Evolutionary conservation across 2,888 invertebrate genomes (phyloP), one percentile per base, ranked within the genome.

Genomic region (Cheiracanthium punctorium): DNA sequence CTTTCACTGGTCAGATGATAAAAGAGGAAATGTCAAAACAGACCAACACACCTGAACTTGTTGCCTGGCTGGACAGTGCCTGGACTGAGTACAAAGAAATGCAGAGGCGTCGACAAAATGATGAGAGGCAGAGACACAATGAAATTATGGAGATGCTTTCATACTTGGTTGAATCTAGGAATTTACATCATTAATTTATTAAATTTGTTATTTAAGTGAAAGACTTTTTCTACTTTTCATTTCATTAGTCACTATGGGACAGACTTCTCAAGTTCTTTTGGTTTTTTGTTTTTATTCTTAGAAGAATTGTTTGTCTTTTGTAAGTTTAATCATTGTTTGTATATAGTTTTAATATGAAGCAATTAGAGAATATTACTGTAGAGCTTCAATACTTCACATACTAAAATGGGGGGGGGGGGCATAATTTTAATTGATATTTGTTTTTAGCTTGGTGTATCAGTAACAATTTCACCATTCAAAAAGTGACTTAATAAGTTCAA

Each of bases 121-220:
- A 33, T 10, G 65, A 76, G 1, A 72, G 41, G 17, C 76, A 77
- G 28, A 70, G 86, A 28, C 86, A 87, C 32, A 80, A 80, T 48
- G 86, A 87, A 41, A 29, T 87, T 12, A 81, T 87, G 86, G 86
- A 87, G 52, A 81, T 87, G 76, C 37, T 87, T 12, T 75, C 86
- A 14, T 87, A 72, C 52, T 77, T 87, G 30, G 58, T 80, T 12
- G 86, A 69, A 10, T n/a, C n/a, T 69, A 69, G 33, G 12, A 24
- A 58, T 12, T 24, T 24, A 24, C 58, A 58, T 58, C 24, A 58
- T 24, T 58, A 7, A 5, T 20, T 58, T 24, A 58, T 58, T 52
- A 20, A n/a, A n/a, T 17, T 67, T 32, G 1, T 67, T 30, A 67
- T 30, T 29, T 32, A n/a, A 14, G 17, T 65, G 8, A 17, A 10